Evolutionary conservation across 2,113 vertebrate genomes (phyloP).

Genomic region (Dunckerocampus dactyliophorus): DNA sequence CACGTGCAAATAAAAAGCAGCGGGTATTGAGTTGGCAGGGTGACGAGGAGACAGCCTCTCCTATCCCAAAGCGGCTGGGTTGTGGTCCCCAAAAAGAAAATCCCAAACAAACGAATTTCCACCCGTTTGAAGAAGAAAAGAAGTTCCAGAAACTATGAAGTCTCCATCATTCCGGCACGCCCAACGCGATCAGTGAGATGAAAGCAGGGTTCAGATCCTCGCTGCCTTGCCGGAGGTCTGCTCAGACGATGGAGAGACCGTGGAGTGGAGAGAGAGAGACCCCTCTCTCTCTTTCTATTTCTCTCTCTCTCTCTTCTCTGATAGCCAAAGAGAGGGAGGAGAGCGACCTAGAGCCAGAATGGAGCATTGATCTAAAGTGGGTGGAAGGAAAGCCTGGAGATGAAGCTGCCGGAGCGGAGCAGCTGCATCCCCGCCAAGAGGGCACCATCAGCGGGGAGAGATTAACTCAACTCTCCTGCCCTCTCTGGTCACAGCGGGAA

Average conservation of each 20-base stretch:
- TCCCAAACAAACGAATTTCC: slow-evolving; percentile 14
- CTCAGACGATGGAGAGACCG: slow-evolving; percentile 43
- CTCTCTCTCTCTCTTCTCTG: slow-evolving; percentile 8
- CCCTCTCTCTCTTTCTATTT: slow-evolving; percentile 10
- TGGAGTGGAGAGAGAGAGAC: slow-evolving; percentile 11
- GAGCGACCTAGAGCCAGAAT: slow-evolving; percentile 20
- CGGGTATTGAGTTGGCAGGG: slow-evolving; percentile 1
- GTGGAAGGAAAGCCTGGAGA: slow-evolving; percentile 52
- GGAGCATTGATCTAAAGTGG: slow-evolving; percentile 51
- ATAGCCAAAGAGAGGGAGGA: slow-evolving; percentile 1
- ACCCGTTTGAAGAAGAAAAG: slow-evolving; percentile 6
- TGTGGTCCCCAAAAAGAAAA: slow-evolving; percentile 6
- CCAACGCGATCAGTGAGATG: slow-evolving; percentile 7
- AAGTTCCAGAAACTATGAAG: slow-evolving; percentile 52
- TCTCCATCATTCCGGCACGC: slow-evolving; percentile 47
- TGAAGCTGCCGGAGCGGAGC: slow-evolving; percentile 2
- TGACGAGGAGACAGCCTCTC: slow-evolving; percentile 17
- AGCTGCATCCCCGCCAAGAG: slow-evolving; percentile 7
- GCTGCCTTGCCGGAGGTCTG: slow-evolving; percentile 50
- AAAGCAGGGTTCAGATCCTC: slow-evolving; percentile 13
- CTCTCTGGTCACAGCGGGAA: slow-evolving; percentile 43
- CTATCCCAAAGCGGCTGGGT: slow-evolving; percentile 20
- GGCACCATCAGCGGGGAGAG: slow-evolving; percentile 2
- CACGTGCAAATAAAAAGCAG: slow-evolving; percentile 6
- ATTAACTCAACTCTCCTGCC: slow-evolving; percentile 55